Base-by-base conservation (phyloP, 2,797 vertebrate genomes). In the Pagetopsis macropterus region DNA sequence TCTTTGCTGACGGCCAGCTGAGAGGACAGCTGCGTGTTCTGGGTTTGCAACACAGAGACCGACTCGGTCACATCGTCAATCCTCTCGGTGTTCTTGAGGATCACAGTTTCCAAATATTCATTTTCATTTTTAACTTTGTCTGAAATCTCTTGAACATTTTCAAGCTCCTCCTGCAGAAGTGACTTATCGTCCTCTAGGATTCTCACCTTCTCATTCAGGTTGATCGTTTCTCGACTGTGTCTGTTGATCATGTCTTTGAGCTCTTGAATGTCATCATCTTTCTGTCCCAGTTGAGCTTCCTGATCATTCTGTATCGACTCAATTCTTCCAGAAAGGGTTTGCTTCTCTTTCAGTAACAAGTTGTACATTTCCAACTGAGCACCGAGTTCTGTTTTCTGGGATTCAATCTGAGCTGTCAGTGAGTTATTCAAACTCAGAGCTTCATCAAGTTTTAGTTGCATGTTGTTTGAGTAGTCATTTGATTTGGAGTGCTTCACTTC, bases 181-280 rank as follows among this genome's bases (percentile, higher is more conserved):
- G 91, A 94, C 73, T 96, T 97, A 73, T 97, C 96, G 19, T 96
- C 96, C 84, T 96, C 95, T 84, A 97, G 77, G 90, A 96, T 96
- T 46, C 91, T 93, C 8, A 97, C 94, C 82, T 95, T 96, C 83
- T 97, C 96, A 52, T 92, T 94, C 0, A 96, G 88, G 64, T 83
- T 95, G 31, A 95, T 73, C 0, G 90, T 91, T 70, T 96, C 95
- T 41, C 92, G 92, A 9, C 80, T 78, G 63, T 95, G 91, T 31
- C n/a, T 84, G 75, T 81, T 87, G 5, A 94, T 84, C 13, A 94
- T 57, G 9, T 85, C 67, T 3, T 91, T 87, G 19, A 96, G 89
- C 60, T 94, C 93, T 74, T 83, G 81, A 0, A 95, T 60, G 4
- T n/a, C 65, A 0, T 79, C 65, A 0, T 90, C 92, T 76, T 94